A percentile compares a stretch with the other conserved stretches of the same genome.
Conservation (phyloP, 2,888 invertebrate genomes). For the Ecdyonurus torrentis region DNA sequence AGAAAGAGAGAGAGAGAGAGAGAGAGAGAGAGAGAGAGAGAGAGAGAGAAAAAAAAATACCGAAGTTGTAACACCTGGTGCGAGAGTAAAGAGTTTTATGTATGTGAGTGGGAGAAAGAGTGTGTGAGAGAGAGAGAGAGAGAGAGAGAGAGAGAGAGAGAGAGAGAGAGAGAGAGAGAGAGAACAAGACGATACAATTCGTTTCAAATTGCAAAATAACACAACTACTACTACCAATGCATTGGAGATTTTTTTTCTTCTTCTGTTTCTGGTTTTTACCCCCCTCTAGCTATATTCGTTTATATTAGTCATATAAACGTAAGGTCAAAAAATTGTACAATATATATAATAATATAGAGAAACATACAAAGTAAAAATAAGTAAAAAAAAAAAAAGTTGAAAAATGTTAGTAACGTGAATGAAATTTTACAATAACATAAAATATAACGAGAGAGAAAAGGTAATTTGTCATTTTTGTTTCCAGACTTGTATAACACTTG, state of each 20-base stretch:
- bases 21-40: neutral
- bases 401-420: neutral
- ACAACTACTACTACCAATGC: too few species aligned
- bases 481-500: too few species aligned
- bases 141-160: conserved; percentile 3
- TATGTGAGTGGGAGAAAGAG: neutral
- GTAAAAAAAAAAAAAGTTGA: neutral
- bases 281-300: too few species aligned
- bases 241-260: too few species aligned
- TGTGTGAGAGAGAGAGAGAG: neutral
- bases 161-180: conserved; percentile 4
- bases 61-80: neutral
- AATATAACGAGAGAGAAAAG: too few species aligned
- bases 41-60: neutral
- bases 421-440: too few species aligned
- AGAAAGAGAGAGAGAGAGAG: neutral
- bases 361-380: neutral
- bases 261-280: too few species aligned
- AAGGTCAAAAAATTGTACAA: too few species aligned
- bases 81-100: neutral
- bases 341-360: too few species aligned
- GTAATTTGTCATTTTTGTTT: too few species aligned
- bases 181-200: neutral
- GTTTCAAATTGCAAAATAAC: conserved; percentile 1
- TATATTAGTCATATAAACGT: too few species aligned